Evolutionary conservation across 2,888 invertebrate genomes (phyloP), one percentile per base, ranked within the genome.

Genomic region (Meandrusa payeni): DNA sequence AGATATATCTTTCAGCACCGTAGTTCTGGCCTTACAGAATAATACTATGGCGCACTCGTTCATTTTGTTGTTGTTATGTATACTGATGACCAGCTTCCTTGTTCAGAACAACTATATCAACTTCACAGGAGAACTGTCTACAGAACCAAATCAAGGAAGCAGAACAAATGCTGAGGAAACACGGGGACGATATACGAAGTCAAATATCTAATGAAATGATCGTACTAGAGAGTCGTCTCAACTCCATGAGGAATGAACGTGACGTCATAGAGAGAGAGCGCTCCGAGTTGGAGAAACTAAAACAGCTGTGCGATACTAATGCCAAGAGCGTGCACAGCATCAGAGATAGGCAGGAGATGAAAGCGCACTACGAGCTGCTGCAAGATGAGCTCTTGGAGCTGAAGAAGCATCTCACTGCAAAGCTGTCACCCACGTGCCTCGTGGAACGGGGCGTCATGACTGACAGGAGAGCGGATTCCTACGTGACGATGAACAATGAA

Each of bases 151-250:
- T 81, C 1, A 48, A 56, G 1, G 69, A 77, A 53, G 82, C 83
- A 0, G 83, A 83, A 48, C 28, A 66, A 3, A 48, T 64, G 0
- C 53, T 87, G 1, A 60, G 54, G 4, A 55, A 57, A 28, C 74
- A 75, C 26, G 80, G 78, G 23, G 80, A 83, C 40, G 80, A 79
- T 0, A 75, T 87, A 77, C 66, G 75, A 5, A 12, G 23, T 0
- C 78, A 83, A 45, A 80, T 86, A 54, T 59, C 77, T 0, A 59
- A 55, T 9, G 87, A 87, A 48, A 62, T 87, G 1, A 4, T 41
- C 1, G 48, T 69, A n/a, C 49, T 87, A 4, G 78, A 77, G 10
- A 46, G 40, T 0, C 75, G 78, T 11, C 51, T 85, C 0, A 65
- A 69, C 2, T 52, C 60, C 2, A 73, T 85, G 69, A 80, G 71